phyloP scores from a whole-genome alignment of 2,797 vertebrate genomes.

The Syndactyla subalaris region DNA sequence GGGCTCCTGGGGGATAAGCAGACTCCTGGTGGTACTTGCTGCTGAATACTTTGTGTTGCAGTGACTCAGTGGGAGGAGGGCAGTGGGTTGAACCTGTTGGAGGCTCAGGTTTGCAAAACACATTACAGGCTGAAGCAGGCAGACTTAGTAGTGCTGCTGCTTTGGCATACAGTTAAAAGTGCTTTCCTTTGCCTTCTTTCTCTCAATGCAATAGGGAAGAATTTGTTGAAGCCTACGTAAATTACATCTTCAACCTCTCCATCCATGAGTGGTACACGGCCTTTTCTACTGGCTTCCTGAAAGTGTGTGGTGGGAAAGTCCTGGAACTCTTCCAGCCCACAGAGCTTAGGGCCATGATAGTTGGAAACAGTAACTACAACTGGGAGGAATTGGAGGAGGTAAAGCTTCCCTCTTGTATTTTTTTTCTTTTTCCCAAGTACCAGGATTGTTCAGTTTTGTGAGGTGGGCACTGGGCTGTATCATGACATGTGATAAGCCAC shows the following conservation, averaged over 20 bases:
- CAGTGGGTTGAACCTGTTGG: background rate
- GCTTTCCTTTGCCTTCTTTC: constrained; percentile 18
- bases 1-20: background rate
- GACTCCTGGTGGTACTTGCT: background rate
- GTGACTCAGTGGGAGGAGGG: background rate
- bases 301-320: constrained; percentile 95
- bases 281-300: constrained; percentile 94
- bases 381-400: constrained; percentile 98
- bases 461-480: background rate
- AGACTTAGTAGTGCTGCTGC: background rate
- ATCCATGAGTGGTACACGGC: constrained; percentile 90
- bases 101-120: background rate
- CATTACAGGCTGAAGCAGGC: background rate
- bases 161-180: background rate
- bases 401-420: background rate
- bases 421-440: background rate
- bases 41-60: background rate
- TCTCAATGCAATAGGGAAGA: constrained; percentile 83
- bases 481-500: background rate
- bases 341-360: constrained; percentile 97
- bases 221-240: constrained; percentile 93
- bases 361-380: constrained; percentile 97
- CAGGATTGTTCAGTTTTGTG: background rate
- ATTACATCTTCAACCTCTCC: constrained; percentile 89
- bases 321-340: constrained; percentile 95